A percentile compares a stretch with the other conserved stretches of the same genome.
These are phyloP conservation scores for Scaptomyza caliginosa DNA, from an alignment of 2,888 invertebrate species.

Conservation along the genomic window DNA sequence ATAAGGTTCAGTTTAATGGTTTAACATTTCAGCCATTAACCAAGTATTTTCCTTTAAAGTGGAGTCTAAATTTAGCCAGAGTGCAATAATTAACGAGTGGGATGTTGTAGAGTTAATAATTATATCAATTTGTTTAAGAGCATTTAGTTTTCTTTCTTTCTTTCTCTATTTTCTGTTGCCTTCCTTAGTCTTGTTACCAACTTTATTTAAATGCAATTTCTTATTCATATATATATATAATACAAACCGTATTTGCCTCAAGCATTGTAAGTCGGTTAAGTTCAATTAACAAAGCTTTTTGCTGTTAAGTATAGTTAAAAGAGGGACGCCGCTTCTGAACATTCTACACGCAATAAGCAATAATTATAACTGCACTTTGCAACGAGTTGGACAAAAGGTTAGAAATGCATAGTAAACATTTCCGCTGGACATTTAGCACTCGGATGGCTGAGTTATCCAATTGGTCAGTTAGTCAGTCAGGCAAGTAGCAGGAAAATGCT, in stretches of 20 bases:
- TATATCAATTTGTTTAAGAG: background rate
- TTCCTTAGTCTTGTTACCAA: background rate
- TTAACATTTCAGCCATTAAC: slow-evolving; percentile 25
- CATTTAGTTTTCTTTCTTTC: no score
- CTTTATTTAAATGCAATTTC: no score
- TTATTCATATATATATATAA: background rate
- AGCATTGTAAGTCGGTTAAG: background rate
- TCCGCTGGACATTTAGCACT: slow-evolving; percentile 48
- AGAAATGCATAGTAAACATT: slow-evolving; percentile 39
- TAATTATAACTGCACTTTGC: slow-evolving; percentile 13
- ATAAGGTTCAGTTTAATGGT: slow-evolving; percentile 42
- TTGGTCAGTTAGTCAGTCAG: background rate
- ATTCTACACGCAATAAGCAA: background rate
- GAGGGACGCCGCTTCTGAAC: background rate
- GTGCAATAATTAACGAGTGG: background rate
- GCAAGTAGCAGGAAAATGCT: slow-evolving; percentile 21
- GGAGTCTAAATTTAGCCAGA: background rate
- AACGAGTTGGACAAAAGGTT: slow-evolving; percentile 28
- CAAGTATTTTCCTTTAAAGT: slow-evolving; percentile 12
- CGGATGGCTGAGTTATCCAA: no score
- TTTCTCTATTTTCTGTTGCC: no score
- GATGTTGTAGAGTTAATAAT: background rate
- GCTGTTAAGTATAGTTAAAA: background rate
- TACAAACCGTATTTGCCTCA: no score
- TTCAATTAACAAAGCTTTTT: background rate